Base-by-base conservation (phyloP, 92 coral and sea anemone genomes). In the Ricordea florida region DNA sequence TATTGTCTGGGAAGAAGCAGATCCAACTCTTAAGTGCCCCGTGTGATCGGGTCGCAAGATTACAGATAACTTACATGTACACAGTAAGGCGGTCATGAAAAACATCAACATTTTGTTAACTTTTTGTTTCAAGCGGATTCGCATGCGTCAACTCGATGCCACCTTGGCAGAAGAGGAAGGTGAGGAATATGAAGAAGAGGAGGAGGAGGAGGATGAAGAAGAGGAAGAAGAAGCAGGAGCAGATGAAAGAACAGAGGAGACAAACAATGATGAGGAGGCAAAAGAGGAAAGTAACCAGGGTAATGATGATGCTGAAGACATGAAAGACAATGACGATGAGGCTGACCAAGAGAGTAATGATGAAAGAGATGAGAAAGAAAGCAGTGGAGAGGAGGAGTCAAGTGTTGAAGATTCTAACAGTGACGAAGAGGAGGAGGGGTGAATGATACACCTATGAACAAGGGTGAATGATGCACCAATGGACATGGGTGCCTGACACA, bases 161-260 rank as follows among this genome's bases (percentile, higher is more conserved):
- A 85, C 92, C 1, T 57, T 80, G 11, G 90, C 84, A 20, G 97
- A 96, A 57, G 97, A 93, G 38, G 93, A 91, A 44, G 96, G 83
- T 38, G 98, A 84, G 11, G 93, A 85, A 17, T 90, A 38, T 55
- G 85, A 60, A 33, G 82, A 61, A 27, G 76, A 86, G 6, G 90
- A 68, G 10, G 91, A 77, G 7, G 89, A 68, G 0, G 84, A 60
- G 0, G 86, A 78, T 3, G 88, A 82, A 1, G 85, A 60, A 9
- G 82, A 55, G 3, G 75, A 36, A 16, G 79, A 49, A 15, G 88
- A 42, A 7, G 87, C 78, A 37, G 88, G 63, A 11, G 90, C 61
- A 10, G 90, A 70, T 0, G 69, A 73, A 26, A 91, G 82, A 35
- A 57, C 75, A 32, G 83, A 57, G 47, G 74, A 76, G 59, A 88